These are phyloP conservation scores for Cydia amplana DNA, from an alignment of 1,140 invertebrate species.

Conservation along the genomic window DNA sequence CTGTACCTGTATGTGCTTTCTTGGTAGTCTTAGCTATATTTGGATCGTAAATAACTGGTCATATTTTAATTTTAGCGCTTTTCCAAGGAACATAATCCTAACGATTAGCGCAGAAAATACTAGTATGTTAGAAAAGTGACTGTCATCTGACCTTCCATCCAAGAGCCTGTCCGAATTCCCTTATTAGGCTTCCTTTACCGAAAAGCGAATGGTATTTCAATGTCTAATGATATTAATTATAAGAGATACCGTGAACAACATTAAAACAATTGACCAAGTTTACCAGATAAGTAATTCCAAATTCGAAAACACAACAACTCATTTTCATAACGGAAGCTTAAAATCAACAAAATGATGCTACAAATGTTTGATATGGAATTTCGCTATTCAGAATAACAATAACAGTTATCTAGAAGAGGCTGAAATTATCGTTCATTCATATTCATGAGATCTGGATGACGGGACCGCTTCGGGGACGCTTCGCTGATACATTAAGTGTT, in stretches of 20 bases:
- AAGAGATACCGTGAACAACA: background rate
- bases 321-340: slow-evolving; percentile 29
- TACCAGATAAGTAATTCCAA: slow-evolving; percentile 8
- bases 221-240: background rate
- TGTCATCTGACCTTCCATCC: no score
- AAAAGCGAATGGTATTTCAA: no score
- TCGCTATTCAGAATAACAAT: slow-evolving; percentile 50
- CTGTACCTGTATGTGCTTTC: no score
- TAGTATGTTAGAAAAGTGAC: no score
- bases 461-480: slow-evolving; percentile 35
- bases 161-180: no score
- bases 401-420: slow-evolving; percentile 52
- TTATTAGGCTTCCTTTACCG: no score
- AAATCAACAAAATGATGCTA: slow-evolving; percentile 32
- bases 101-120: no score
- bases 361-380: slow-evolving; percentile 25
- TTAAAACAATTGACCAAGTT: slow-evolving; percentile 10
- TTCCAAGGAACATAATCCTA: no score
- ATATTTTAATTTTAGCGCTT: no score
- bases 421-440: slow-evolving; percentile 57
- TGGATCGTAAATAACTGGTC: no score
- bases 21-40: no score
- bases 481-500: slow-evolving; percentile 30
- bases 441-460: slow-evolving; percentile 57
- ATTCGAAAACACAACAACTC: slow-evolving; percentile 21